Evolutionary conservation across 2,797 vertebrate genomes (phyloP), one percentile per base, ranked within the genome.

Genomic region (Margarornis squamiger): DNA sequence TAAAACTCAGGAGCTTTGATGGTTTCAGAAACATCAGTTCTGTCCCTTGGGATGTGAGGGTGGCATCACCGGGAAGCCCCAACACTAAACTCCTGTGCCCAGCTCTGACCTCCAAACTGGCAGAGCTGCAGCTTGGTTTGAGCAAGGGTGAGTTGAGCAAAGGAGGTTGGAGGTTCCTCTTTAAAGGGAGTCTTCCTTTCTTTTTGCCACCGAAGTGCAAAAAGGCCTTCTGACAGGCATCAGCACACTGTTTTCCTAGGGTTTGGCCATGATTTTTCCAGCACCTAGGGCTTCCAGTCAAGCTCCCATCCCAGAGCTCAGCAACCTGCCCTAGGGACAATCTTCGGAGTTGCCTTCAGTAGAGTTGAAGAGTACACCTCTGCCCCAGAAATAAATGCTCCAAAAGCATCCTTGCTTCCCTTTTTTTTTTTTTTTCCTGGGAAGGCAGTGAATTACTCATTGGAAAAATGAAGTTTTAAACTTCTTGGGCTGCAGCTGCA

Each of bases 391-490:
- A 5, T 43, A 73, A 77, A 41, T 12, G 13, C 21, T 72, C 24
- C 23, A 9, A 23, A 78, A 84, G 6, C 11, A 29, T 19, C 83
- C 84, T 38, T 58, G 29, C 16, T 72, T 83, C 59, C 32, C 20
- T 51, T 11, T 68, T 57, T 48, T n/a, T 66, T 82, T 34, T 66
- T 82, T 72, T 41, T 70, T 32, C 38, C 32, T 27, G 32, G n/a
- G 14, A 78, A 76, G 66, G 22, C 0, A 0, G 2, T 46, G 19
- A 88, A 38, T 72, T 75, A 36, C 15, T 70, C 59, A 36, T 86
- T 89, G 76, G 21, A 88, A 86, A 88, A 86, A 9, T 27, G 26
- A 86, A 84, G 27, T 20, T 92, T 88, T 73, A 70, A 92, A 54
- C 23, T 62, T 81, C 15, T 73, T 63, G 24, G 21, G 29, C 34